phyloP scores from a whole-genome alignment of 2,888 invertebrate species.

The Adela reaumurella region DNA sequence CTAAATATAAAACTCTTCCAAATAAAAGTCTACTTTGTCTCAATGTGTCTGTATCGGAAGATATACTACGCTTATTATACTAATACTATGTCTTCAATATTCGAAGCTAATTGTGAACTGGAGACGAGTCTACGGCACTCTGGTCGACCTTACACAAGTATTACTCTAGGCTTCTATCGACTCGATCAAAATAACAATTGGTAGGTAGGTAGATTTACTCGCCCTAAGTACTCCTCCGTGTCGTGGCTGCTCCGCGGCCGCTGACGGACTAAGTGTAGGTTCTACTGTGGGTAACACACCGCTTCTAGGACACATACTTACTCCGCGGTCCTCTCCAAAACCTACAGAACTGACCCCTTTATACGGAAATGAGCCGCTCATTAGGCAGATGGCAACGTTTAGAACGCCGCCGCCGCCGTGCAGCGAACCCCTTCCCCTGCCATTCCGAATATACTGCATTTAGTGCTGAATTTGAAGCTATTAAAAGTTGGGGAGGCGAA shows the following conservation, averaged over 20 bases:
- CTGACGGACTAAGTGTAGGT: background rate
- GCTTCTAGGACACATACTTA: background rate
- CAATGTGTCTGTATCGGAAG: too few relatives aligned
- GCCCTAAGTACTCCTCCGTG: constrained; percentile 25
- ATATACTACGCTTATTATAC: too few relatives aligned
- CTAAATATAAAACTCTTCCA: too few relatives aligned
- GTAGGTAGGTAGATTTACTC: constrained; percentile 39
- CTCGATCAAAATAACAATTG: background rate
- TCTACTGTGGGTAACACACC: background rate
- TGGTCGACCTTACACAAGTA: background rate
- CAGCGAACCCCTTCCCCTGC: background rate
- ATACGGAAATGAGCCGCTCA: background rate
- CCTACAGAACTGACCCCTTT: background rate
- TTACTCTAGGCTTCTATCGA: background rate
- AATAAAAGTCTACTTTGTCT: too few relatives aligned
- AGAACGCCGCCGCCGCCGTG: background rate
- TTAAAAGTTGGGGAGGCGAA: background rate
- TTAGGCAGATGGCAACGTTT: background rate
- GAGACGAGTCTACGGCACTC: background rate
- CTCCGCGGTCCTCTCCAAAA: too few relatives aligned
- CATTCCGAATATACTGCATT: background rate
- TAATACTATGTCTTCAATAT: background rate
- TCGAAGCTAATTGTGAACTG: background rate
- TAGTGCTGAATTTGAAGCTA: background rate
- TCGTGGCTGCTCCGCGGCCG: background rate